Conservation (phyloP, 2,797 vertebrate species). For the Enteromius paludinosus region DNA sequence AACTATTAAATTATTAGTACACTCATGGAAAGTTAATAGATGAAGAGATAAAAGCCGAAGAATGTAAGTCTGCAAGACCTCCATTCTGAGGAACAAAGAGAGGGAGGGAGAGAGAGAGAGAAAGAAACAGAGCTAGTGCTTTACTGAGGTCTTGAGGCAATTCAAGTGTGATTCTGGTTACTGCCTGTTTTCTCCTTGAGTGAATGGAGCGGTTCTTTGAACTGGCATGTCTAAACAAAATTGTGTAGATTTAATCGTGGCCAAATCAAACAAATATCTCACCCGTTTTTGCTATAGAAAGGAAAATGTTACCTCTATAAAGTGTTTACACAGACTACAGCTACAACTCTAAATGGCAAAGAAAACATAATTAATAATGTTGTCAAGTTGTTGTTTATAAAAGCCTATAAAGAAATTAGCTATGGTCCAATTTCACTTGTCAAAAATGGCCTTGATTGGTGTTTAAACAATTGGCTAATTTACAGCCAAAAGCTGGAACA, state of each 20-base stretch:
- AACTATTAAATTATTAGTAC: too few species aligned
- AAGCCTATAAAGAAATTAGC: conserved; percentile 50
- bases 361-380: conserved; percentile 24
- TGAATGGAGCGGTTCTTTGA: conserved; percentile 62
- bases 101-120: too few species aligned
- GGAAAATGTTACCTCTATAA: not conserved
- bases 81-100: not conserved
- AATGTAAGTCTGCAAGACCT: not conserved
- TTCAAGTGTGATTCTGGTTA: conserved; percentile 49
- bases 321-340: conserved; percentile 8
- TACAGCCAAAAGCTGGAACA: conserved; percentile 13
- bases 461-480: conserved; percentile 44
- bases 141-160: conserved; percentile 34
- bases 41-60: not conserved
- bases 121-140: not conserved
- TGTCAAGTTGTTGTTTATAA: conserved; percentile 9
- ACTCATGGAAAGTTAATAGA: not conserved
- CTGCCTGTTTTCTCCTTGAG: conserved; percentile 36
- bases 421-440: not conserved
- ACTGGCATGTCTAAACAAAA: conserved; percentile 51
- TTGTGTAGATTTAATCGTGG: conserved; percentile 27
- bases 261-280: conserved; percentile 32
- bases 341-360: conserved; percentile 1
- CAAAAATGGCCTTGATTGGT: not conserved
- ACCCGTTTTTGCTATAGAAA: conserved; percentile 23